Evolutionary conservation across 1,140 invertebrate genomes (phyloP), one percentile per base, ranked within the genome.

Genomic region (Zaprionus gabonicus): DNA sequence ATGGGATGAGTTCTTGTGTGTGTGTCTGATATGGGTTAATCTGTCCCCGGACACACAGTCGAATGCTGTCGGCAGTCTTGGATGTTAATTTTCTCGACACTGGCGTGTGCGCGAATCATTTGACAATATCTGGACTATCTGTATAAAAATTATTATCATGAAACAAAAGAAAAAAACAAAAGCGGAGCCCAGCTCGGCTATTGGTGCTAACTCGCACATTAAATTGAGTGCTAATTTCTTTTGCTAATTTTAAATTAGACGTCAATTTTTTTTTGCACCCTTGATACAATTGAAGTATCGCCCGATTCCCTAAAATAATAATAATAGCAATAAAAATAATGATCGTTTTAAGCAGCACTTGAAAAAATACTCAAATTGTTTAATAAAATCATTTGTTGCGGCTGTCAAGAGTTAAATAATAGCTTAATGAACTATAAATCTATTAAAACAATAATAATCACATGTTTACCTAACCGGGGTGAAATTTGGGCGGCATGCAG

Each of bases 161-260:
- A 53, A 53, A 17, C 10, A 66, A 60, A 41, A 55, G 44, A 63
- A 59, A 38, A 34, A 38, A 34, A 38, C 15, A 66, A 27, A 64
- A 58, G 63, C n/a, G 36, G 41, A 64, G 7, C n/a, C 10, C 17
- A 44, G n/a, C 41, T 46, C 56, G 69, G 31, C 66, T 65, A 82
- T 68, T 86, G 82, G 79, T 82, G 84, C 64, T 86, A 77, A 82
- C 68, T 80, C 41, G 46, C 31, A 51, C 65, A 72, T 77, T 78
- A 82, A 73, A 82, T 70, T 72, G 28, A 82, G 58, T 62, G 83
- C 64, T 86, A 87, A 88, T 88, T 87, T 49, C 36, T 25, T 34
- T 66, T 66, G 84, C 83, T 88, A 87, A 87, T 87, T 88, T 80
- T 25, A 34, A 76, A 78, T 82, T 78, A 82, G 65, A 73, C 51